These are phyloP conservation scores for Antitype chi DNA, from an alignment of 2,888 invertebrate genomes.

Conservation along the genomic window DNA sequence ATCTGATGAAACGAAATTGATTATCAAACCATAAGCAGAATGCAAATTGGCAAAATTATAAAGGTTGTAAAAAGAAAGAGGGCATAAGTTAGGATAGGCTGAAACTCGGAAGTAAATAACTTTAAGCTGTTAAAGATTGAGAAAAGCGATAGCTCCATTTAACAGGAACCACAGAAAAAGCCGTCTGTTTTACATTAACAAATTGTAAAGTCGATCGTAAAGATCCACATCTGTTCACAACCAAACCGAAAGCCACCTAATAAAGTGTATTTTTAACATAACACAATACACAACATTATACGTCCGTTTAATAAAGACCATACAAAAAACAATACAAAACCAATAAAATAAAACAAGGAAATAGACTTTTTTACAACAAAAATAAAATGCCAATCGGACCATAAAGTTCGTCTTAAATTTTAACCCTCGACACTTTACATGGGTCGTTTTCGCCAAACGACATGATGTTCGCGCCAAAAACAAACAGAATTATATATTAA, in stretches of 20 bases:
- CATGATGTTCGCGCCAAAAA: slow-evolving; percentile 61
- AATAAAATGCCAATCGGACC: slow-evolving; percentile 45
- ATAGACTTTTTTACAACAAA: slow-evolving; percentile 50
- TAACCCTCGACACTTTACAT: slow-evolving; percentile 53
- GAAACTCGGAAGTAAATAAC: background rate
- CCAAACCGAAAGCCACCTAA: slow-evolving; percentile 5
- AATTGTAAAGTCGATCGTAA: background rate
- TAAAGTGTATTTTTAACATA: slow-evolving; percentile 32
- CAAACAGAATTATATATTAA: slow-evolving; percentile 66
- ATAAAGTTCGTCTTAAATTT: slow-evolving; percentile 59
- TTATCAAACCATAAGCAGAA: background rate
- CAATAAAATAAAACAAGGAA: slow-evolving; percentile 62
- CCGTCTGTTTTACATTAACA: background rate
- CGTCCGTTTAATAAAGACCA: slow-evolving; percentile 38
- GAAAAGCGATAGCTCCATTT: background rate
- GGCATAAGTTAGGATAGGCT: background rate
- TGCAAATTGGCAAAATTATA: background rate
- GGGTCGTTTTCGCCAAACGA: slow-evolving; percentile 56
- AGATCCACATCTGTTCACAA: background rate
- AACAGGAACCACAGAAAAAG: background rate
- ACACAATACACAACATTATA: slow-evolving; percentile 23
- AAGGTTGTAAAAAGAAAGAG: background rate
- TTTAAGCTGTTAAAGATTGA: background rate
- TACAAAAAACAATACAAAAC: slow-evolving; percentile 44
- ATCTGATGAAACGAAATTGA: background rate